phyloP scores from a whole-genome alignment of 2,888 invertebrate species.

The Embidobia sp. region DNA sequence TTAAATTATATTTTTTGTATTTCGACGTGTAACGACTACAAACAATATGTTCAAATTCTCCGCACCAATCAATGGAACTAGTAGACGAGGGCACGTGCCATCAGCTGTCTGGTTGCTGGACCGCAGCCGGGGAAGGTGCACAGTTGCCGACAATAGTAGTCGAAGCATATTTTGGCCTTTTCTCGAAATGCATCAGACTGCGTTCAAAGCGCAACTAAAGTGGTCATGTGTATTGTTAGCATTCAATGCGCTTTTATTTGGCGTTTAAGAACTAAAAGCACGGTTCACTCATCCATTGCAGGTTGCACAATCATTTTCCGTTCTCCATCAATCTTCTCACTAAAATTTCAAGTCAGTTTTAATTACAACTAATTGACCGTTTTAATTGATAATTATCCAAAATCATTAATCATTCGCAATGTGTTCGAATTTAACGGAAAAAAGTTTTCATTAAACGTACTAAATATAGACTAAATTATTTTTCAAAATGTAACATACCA shows the following conservation, averaged over 20 bases:
- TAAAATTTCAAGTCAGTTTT: too few species aligned
- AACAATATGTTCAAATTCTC: too few species aligned
- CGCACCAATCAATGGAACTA: constrained; percentile 7
- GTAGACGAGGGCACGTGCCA: constrained; percentile 77
- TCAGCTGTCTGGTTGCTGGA: constrained; percentile 78
- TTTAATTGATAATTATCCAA: too few species aligned
- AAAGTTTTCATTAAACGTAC: too few species aligned
- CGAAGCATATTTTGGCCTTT: constrained; percentile 55
- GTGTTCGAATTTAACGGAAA: too few species aligned
- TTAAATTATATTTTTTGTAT: too few species aligned
- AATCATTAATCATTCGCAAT: too few species aligned
- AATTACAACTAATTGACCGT: too few species aligned
- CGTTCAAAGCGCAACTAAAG: constrained; percentile 7
- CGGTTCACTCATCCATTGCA: constrained; percentile 1
- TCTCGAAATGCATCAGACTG: constrained; percentile 33
- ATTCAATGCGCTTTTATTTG: constrained; percentile 30
- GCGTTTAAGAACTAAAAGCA: constrained; percentile 9
- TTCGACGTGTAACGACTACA: too few species aligned
- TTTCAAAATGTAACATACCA: too few species aligned
- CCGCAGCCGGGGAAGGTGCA: constrained; percentile 76
- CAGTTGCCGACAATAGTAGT: constrained; percentile 53
- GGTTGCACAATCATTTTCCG: constrained; percentile 23
- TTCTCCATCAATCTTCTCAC: constrained; percentile 28
- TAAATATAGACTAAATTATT: too few species aligned
- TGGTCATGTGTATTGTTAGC: constrained; percentile 19